phyloP scores from a whole-genome alignment of 1,140 invertebrate genomes.

The Drosophila ogumai region DNA sequence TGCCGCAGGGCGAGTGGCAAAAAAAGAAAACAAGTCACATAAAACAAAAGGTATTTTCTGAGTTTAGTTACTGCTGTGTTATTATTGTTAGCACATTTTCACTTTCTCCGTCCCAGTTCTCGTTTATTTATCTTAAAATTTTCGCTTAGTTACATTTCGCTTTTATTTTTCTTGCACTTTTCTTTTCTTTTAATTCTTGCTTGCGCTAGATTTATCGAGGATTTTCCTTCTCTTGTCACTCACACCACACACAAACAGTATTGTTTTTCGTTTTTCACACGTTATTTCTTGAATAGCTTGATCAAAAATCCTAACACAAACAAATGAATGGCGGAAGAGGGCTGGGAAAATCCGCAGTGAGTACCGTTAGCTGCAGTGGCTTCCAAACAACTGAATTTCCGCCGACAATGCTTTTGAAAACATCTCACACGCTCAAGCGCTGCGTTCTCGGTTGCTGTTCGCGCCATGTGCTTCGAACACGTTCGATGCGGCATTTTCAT shows the following conservation, averaged over 20 bases:
- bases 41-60: conserved; percentile 42
- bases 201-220: conserved; percentile 38
- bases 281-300: conserved; percentile 24
- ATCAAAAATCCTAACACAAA: conserved; percentile 17
- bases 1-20: conserved; percentile 42
- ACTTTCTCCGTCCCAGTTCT: conserved; percentile 63
- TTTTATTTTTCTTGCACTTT: conserved; percentile 37
- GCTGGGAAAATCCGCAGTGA: conserved; percentile 27
- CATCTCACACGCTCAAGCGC: conserved; percentile 31
- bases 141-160: conserved; percentile 21
- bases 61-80: conserved; percentile 30
- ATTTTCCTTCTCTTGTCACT: conserved; percentile 43
- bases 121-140: conserved; percentile 9
- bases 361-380: conserved; percentile 72
- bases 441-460: conserved; percentile 38
- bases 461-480: conserved; percentile 74
- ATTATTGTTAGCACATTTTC: conserved; percentile 38
- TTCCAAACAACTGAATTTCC: conserved; percentile 73
- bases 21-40: conserved; percentile 16
- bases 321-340: conserved; percentile 1
- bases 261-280: conserved; percentile 53
- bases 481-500: conserved; percentile 59
- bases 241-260: conserved; percentile 24
- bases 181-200: conserved; percentile 38
- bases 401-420: conserved; percentile 39